Conservation (phyloP, 1,140 invertebrate species). For the Anastrepha obliqua region DNA sequence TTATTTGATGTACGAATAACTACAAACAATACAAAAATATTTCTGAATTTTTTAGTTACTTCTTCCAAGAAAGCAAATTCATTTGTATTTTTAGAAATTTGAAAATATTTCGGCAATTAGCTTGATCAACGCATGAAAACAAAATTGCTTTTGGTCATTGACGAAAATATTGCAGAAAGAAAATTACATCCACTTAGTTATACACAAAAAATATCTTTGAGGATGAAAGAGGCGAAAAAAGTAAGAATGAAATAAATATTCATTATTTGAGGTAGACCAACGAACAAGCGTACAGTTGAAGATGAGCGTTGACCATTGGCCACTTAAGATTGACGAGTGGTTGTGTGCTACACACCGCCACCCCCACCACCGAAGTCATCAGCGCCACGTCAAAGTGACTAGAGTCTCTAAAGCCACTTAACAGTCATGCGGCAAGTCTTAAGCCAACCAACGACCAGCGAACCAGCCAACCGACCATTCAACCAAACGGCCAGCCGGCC, state of each 20-base stretch:
- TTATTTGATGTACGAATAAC: too few relatives aligned
- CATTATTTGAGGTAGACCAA: neutral
- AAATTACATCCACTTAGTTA: neutral
- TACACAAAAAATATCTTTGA: neutral
- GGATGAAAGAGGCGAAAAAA: neutral
- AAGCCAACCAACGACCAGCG: neutral
- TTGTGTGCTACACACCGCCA: constrained; percentile 5
- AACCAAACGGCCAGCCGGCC: neutral
- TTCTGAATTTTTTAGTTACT: too few relatives aligned
- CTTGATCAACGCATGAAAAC: neutral
- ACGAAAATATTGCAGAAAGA: neutral
- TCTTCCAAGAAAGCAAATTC: too few relatives aligned
- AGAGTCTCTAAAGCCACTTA: constrained; percentile 8
- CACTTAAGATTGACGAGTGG: neutral
- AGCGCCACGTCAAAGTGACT: neutral
- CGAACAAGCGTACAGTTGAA: neutral
- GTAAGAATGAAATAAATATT: neutral
- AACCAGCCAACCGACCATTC: too few relatives aligned
- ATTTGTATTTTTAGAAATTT: too few relatives aligned
- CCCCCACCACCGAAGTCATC: constrained; percentile 2
- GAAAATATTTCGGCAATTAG: neutral
- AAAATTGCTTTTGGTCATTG: neutral
- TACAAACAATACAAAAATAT: too few relatives aligned
- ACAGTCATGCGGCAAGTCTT: neutral
- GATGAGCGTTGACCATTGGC: neutral